These are phyloP conservation scores for Pseudachorutes palmiensis DNA, from an alignment of 1,140 invertebrate species.

Conservation along the genomic window DNA sequence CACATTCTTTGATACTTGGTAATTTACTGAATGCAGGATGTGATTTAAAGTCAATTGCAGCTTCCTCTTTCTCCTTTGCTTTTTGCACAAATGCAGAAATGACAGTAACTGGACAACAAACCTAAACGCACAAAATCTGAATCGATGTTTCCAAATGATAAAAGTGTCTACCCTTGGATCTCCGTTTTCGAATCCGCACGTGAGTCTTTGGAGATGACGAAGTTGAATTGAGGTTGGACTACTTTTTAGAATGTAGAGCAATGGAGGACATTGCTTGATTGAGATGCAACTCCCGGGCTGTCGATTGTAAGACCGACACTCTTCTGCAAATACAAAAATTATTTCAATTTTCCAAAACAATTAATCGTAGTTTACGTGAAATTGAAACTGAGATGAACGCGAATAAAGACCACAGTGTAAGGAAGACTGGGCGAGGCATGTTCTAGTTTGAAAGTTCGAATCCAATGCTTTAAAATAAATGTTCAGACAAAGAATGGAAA, in stretches of 20 bases:
- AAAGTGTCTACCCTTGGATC: slow-evolving; percentile 20
- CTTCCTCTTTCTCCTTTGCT: background rate
- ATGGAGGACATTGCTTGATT: slow-evolving; percentile 22
- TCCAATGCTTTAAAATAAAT: too few relatives aligned
- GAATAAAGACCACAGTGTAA: too few relatives aligned
- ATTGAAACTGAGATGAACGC: too few relatives aligned
- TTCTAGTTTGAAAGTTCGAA: too few relatives aligned
- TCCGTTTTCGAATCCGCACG: slow-evolving; percentile 23
- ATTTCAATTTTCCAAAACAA: background rate
- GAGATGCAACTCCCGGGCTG: slow-evolving; percentile 23
- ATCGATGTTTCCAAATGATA: background rate
- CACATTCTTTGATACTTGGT: slow-evolving; percentile 29
- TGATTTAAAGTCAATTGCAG: slow-evolving; percentile 5
- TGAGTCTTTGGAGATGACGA: slow-evolving; percentile 21
- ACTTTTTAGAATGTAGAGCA: slow-evolving; percentile 13
- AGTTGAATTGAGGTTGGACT: slow-evolving; percentile 11
- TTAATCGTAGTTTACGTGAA: too few relatives aligned
- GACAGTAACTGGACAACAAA: slow-evolving; percentile 25
- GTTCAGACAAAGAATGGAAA: too few relatives aligned
- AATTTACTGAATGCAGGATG: slow-evolving; percentile 29
- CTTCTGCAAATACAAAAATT: slow-evolving; percentile 18
- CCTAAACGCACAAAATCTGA: slow-evolving; percentile 10
- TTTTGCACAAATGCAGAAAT: slow-evolving; percentile 1
- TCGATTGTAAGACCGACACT: slow-evolving; percentile 24
- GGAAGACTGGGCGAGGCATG: too few relatives aligned